A percentile compares a stretch with the other conserved stretches of the same genome.
These are phyloP conservation scores for Corydoras maculifer DNA, from an alignment of 2,113 vertebrate species.

Conservation along the genomic window DNA sequence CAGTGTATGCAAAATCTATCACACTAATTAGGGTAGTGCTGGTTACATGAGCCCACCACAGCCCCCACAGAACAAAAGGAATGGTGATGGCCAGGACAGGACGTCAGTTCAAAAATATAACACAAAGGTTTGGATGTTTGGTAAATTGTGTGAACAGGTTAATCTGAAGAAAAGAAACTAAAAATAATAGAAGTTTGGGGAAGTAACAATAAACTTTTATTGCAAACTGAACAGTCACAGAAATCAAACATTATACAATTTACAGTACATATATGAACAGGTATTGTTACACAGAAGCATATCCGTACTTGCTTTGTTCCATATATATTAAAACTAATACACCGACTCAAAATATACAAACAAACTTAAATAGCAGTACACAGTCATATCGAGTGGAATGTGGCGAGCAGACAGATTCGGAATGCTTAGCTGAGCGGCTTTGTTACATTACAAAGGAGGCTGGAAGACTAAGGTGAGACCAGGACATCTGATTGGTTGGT, in stretches of 20 bases:
- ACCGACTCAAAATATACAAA: slow-evolving; percentile 87
- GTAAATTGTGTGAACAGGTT: too few species aligned
- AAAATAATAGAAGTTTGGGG: slow-evolving; percentile 24
- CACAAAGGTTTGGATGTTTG: too few species aligned
- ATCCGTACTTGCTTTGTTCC: slow-evolving; percentile 74
- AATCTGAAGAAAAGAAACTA: not conserved
- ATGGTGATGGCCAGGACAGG: too few species aligned
- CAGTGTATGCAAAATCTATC: too few species aligned
- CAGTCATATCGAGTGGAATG: slow-evolving; percentile 84
- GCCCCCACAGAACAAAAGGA: too few species aligned
- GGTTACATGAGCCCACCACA: too few species aligned
- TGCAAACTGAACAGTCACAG: slow-evolving; percentile 91
- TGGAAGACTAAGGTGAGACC: slow-evolving; percentile 62
- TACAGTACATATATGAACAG: slow-evolving; percentile 86
- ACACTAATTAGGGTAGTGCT: too few species aligned
- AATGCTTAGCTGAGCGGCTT: slow-evolving; percentile 67
- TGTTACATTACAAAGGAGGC: slow-evolving; percentile 51
- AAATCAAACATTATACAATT: slow-evolving; percentile 89
- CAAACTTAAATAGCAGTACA: slow-evolving; percentile 84
- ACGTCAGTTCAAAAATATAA: too few species aligned
- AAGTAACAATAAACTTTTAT: slow-evolving; percentile 81
- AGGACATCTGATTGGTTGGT: slow-evolving; percentile 60
- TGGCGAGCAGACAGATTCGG: slow-evolving; percentile 62
- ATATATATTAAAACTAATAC: slow-evolving; percentile 93
- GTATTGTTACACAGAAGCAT: slow-evolving; percentile 80